Base-by-base conservation (phyloP, 2,113 vertebrate genomes). In the Dasyurus viverrinus region DNA sequence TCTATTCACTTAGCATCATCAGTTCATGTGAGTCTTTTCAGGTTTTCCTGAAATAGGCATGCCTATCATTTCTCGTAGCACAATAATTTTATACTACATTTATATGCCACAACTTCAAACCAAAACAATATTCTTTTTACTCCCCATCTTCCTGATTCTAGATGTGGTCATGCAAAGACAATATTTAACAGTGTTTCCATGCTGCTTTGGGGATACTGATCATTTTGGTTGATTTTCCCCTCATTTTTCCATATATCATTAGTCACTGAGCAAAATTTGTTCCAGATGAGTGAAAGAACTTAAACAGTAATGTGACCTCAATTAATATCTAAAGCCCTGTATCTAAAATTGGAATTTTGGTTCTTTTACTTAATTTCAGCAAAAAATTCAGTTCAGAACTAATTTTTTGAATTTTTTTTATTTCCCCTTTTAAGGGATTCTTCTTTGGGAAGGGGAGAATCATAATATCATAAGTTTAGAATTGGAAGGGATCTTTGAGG, bases 201-300 rank as follows among this genome's bases (percentile, higher is more conserved):
- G 93, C 95, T 54, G 42, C 2, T 95, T 97, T 97, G 93, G 68
- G 52, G 94, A 36, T 97, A 89, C 90, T 96, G 96, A 97, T 94
- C 52, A 94, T 89, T 93, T 96, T 92, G n/a, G 30, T 92, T 93
- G 89, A 97, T 94, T 84, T 94, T 84, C 48, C 91, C 42, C 54
- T 96, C 94, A 94, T 96, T 1, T 95, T 96, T 96, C 89, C 92
- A 95, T 92, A 92, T 3, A 91, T 94, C 93, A 16, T 94, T 97
- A 97, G 95, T 97, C 97, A 97, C 98, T 97, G 95, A 97, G 98
- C 96, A 97, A 93, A 97, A 98, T 98, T 98, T 98, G 97, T 98
- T 98, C 97, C 97, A 95, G 96, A 47, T 95, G 98, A 97, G 94
- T 95, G 96, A 98, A 98, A 98, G 97, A 98, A 97, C 93, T 98